Evolutionary conservation across 2,113 vertebrate genomes (phyloP), one percentile per base, ranked within the genome.

Genomic region (Capreolus pygargus): DNA sequence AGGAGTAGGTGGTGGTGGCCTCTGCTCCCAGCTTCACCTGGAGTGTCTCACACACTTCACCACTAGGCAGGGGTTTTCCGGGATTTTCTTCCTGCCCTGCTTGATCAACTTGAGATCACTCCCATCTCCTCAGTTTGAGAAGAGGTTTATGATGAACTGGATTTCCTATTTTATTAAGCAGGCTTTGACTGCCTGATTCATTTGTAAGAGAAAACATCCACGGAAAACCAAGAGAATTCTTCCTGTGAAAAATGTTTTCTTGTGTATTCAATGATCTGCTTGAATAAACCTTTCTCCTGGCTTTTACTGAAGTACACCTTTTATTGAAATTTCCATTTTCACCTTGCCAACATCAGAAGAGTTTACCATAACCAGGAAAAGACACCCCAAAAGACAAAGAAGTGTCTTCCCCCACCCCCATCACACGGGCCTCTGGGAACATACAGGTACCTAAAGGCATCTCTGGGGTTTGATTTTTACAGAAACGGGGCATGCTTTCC

Each of bases 111-210:
- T 45, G 30, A 95, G 58, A 50, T 58, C 7, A 3, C 36, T 10
- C 11, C 47, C 7, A 23, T 76, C 52, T 67, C 64, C 55, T 96
- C 33, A 52, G 45, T 89, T 43, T 61, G 43, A 50, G 94, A 30
- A 88, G 90, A 88, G 27, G 17, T 54, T 39, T 79, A 61, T 81
- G 87, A 64, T 25, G 43, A 88, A 45, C 79, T 76, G 52, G 43
- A 94, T 36, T 96, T 84, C 50, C 28, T 85, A 13, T 57, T 83
- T 93, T 91, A 85, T 55, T n/a, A 84, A 96, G 58, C n/a, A 90
- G 58, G 27, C 15, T 81, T 85, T 92, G 70, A 86, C 47, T 8
- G 50, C 70, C 17, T 89, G 57, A n/a, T 52, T 95, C 55, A 58
- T 89, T 86, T 88, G 55, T 94, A 60, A 92, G 60, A 95, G 67